Conservation (phyloP, 2,113 vertebrate species). For the zebrafish (Danio rerio) region DNA sequence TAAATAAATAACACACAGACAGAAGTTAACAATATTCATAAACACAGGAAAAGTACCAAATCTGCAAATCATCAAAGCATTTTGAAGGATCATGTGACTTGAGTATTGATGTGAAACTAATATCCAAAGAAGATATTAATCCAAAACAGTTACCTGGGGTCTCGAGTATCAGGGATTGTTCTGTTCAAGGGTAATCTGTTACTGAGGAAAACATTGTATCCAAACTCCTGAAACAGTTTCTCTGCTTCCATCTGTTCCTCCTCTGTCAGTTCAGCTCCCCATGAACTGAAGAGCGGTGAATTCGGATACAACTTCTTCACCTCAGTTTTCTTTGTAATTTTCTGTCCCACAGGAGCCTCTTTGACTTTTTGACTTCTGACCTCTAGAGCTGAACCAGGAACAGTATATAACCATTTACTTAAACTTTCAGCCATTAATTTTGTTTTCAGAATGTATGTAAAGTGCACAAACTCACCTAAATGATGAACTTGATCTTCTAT, state of each 20-base stretch:
- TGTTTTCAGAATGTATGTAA: neutral
- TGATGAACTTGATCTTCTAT: constrained; percentile 62
- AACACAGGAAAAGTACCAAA: too few species aligned
- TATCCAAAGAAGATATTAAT: too few species aligned
- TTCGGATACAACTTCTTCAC: constrained; percentile 71
- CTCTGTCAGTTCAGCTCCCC: constrained; percentile 69
- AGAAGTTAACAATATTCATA: too few species aligned
- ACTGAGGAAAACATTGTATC: constrained; percentile 77
- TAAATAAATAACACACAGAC: too few species aligned
- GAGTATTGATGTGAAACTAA: too few species aligned
- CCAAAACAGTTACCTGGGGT: constrained; percentile 61
- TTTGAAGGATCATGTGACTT: too few species aligned
- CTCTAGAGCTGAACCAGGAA: constrained; percentile 34
- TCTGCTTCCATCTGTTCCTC: constrained; percentile 73
- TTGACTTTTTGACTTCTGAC: neutral
- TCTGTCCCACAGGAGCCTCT: neutral
- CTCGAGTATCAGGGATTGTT: constrained; percentile 72
- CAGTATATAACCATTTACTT: neutral
- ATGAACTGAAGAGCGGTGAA: constrained; percentile 67
- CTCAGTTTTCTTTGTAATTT: constrained; percentile 50
- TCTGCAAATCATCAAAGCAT: too few species aligned
- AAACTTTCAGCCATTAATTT: too few species aligned
- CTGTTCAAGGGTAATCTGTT: constrained; percentile 73
- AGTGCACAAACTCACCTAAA: constrained; percentile 60
- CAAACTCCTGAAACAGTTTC: constrained; percentile 64